Percentiles rank a stretch among this genome's conserved stretches.
Conservation (phyloP, 2,888 invertebrate genomes). For the Camponotus fellah region DNA sequence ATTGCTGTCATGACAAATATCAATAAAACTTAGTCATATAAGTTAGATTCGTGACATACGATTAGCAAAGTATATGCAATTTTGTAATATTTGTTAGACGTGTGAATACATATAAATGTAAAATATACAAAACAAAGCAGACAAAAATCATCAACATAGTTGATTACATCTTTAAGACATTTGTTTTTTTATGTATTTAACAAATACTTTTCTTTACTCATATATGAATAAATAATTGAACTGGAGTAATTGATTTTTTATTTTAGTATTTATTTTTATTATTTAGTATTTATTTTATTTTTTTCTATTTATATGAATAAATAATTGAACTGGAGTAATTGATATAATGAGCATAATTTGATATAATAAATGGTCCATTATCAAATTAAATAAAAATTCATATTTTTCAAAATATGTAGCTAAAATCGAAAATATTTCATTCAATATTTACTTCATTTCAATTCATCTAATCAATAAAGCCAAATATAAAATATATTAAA, state of each 20-base stretch:
- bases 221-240: background rate
- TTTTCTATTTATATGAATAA: background rate
- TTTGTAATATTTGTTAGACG: background rate
- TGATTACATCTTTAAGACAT: background rate
- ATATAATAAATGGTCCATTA: background rate
- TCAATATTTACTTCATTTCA: background rate
- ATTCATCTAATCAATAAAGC: background rate
- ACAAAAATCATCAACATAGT: background rate
- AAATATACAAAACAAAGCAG: background rate
- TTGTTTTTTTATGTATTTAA: background rate
- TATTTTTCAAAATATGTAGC: background rate
- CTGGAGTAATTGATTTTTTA: background rate
- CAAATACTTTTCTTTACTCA: background rate
- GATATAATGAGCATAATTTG: background rate
- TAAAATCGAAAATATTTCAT: background rate
- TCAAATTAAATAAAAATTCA: background rate
- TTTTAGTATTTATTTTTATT: no score
- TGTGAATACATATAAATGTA: slow-evolving; percentile 25
- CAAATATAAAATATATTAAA: background rate
- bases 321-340: background rate
- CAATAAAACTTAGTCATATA: slow-evolving; percentile 4
- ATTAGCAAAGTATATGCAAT: background rate
- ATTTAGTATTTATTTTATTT: background rate
- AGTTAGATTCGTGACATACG: background rate
- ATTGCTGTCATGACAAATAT: background rate